A percentile compares a stretch with the other conserved stretches of the same genome.
Conservation (phyloP, 2,888 invertebrate genomes). For the Drosophila neutralis region DNA sequence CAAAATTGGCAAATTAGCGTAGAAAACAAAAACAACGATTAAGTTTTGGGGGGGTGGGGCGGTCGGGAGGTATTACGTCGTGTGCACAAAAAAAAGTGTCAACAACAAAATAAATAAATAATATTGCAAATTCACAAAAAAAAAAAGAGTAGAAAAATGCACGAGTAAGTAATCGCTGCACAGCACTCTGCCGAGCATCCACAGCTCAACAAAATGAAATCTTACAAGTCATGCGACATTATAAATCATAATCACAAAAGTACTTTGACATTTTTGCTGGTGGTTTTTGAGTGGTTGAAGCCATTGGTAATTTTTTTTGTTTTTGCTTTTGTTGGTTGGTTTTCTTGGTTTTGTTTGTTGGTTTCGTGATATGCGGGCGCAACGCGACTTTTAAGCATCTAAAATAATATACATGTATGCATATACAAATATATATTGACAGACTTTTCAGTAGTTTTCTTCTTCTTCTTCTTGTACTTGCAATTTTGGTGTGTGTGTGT, state of each 20-base stretch:
- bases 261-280: slow-evolving; percentile 16
- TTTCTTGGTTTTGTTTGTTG: slow-evolving; percentile 28
- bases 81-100: slow-evolving; percentile 1
- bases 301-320: slow-evolving; percentile 9
- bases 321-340: slow-evolving; percentile 14
- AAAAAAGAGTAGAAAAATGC: slow-evolving; percentile 28
- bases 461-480: slow-evolving; percentile 60
- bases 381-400: slow-evolving; percentile 64
- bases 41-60: not conserved
- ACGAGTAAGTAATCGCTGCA: slow-evolving; percentile 22
- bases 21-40: slow-evolving; percentile 9
- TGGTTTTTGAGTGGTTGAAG: slow-evolving; percentile 51
- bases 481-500: slow-evolving; percentile 51
- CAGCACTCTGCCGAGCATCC: slow-evolving; percentile 28
- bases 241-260: slow-evolving; percentile 14
- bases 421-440: slow-evolving; percentile 51
- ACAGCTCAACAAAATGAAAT: slow-evolving; percentile 1
- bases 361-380: slow-evolving; percentile 68
- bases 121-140: slow-evolving; percentile 27
- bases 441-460: slow-evolving; percentile 64
- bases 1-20: slow-evolving; percentile 15
- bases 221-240: slow-evolving; percentile 1
- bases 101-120: slow-evolving; percentile 25
- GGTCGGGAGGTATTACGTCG: not conserved
- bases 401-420: slow-evolving; percentile 54